Evolutionary conservation across 2,113 vertebrate species (phyloP).

Genomic region (Benitochromis conjunctus): DNA sequence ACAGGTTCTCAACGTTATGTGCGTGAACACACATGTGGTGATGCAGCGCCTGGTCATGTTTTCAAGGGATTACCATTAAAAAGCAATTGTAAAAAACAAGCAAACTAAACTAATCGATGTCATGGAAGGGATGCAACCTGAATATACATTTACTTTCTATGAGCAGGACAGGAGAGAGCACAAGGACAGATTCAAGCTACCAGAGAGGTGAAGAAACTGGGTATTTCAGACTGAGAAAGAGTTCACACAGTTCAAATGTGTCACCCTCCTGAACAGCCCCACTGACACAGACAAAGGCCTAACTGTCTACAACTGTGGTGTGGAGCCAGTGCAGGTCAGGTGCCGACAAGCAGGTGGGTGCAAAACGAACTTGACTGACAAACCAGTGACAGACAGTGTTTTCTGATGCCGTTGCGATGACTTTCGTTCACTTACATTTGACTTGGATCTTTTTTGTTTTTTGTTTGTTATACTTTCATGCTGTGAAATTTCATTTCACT

Average conservation of each 20-base stretch:
- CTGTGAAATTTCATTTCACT: neutral
- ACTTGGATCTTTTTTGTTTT: neutral
- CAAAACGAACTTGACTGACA: neutral
- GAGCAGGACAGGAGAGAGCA: too few species aligned
- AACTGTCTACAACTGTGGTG: neutral
- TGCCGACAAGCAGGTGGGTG: accelerated
- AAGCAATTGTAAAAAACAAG: too few species aligned
- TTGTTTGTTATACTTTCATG: neutral
- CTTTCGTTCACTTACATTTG: accelerated
- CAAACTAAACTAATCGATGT: too few species aligned
- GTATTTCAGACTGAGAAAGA: too few species aligned
- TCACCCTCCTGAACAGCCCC: neutral
- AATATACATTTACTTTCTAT: too few species aligned
- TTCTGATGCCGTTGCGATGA: accelerated
- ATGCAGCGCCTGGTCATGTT: too few species aligned
- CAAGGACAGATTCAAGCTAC: too few species aligned
- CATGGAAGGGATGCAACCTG: too few species aligned
- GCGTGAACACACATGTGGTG: neutral
- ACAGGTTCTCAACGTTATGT: neutral
- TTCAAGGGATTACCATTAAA: too few species aligned
- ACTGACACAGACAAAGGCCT: neutral
- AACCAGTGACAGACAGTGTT: neutral
- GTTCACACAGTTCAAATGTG: neutral
- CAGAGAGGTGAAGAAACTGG: too few species aligned
- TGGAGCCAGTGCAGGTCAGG: neutral